Conservation (phyloP, 1,140 invertebrate species). For the Hirudo medicinalis region DNA sequence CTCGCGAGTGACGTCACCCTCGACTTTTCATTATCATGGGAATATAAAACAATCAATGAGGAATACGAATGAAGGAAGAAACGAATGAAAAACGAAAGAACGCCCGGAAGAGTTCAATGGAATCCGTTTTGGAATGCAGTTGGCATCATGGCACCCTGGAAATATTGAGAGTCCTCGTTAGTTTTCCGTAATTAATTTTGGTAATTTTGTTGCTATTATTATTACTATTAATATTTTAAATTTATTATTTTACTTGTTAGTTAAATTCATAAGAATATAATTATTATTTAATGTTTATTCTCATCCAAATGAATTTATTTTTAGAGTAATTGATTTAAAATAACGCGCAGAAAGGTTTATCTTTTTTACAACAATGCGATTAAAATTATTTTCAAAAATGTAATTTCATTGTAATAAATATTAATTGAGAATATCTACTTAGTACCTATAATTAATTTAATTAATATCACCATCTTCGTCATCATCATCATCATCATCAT, state of each 20-base stretch:
- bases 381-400: conserved; percentile 2
- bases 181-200: background rate
- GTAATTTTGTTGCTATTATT: background rate
- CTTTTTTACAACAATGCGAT: background rate
- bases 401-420: background rate
- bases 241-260: background rate
- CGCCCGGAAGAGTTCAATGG: conserved; percentile 7
- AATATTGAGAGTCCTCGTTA: background rate
- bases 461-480: background rate
- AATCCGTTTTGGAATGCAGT: conserved; percentile 17
- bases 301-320: background rate
- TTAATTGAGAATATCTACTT: background rate
- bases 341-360: background rate
- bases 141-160: conserved; percentile 17
- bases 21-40: no score
- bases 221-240: background rate
- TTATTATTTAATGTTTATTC: background rate
- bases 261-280: background rate
- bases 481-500: background rate
- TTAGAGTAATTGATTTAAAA: background rate
- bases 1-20: no score
- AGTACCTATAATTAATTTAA: background rate
- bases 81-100: no score
- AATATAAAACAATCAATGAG: no score
- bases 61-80: no score